Evolutionary conservation across 2,888 invertebrate species (phyloP).

Genomic region (Gasteruption jaculator): DNA sequence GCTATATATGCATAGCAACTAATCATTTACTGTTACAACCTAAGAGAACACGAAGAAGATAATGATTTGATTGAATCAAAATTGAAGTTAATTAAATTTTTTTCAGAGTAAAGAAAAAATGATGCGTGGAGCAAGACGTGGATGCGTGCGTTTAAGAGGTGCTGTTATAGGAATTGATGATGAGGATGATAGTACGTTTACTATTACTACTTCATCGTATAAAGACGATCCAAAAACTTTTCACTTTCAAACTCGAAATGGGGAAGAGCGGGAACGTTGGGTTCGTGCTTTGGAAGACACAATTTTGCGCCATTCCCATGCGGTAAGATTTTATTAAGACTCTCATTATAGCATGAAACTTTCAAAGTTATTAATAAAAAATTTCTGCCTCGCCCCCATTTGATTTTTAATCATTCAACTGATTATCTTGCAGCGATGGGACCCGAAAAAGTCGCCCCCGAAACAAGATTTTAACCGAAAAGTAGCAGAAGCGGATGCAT

Average conservation of each 20-base stretch:
- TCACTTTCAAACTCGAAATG: slow-evolving; percentile 97
- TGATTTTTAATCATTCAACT: background rate
- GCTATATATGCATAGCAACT: too few species aligned
- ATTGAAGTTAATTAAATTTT: background rate
- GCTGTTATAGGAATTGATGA: slow-evolving; percentile 99
- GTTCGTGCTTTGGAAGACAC: slow-evolving; percentile 92
- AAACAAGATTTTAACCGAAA: slow-evolving; percentile 73
- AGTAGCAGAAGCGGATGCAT: slow-evolving; percentile 92
- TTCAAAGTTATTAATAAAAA: background rate
- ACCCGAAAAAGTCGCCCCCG: slow-evolving; percentile 57
- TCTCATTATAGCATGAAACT: background rate
- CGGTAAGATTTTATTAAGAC: slow-evolving; percentile 48
- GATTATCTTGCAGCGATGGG: slow-evolving; percentile 52
- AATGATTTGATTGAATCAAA: background rate
- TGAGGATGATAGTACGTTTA: slow-evolving; percentile 98
- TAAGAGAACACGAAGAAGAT: background rate
- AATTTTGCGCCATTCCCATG: slow-evolving; percentile 76
- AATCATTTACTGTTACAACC: too few species aligned
- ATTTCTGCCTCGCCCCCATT: background rate
- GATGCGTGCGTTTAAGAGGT: slow-evolving; percentile 94
- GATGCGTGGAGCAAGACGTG: slow-evolving; percentile 93
- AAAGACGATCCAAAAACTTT: slow-evolving; percentile 96
- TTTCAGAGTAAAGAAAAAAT: slow-evolving; percentile 97
- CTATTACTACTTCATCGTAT: slow-evolving; percentile 67
- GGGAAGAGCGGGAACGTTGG: slow-evolving; percentile 94